Percentiles rank a stretch among this genome's conserved stretches.
Conservation (phyloP, 1,140 invertebrate genomes). For the Oryctes rhinoceros region DNA sequence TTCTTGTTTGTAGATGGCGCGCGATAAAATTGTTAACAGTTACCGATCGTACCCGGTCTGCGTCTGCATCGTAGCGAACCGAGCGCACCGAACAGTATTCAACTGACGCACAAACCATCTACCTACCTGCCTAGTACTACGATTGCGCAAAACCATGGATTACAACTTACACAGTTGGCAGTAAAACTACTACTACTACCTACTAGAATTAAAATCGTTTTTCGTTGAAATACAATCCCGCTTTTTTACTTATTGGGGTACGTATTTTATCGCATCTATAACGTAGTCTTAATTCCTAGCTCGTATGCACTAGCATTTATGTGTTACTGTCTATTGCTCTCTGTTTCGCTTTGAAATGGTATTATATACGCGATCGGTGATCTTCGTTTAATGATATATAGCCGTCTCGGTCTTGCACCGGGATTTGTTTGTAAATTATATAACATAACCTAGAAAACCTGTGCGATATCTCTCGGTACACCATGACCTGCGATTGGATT, state of each 20-base stretch:
- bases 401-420: background rate
- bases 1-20: conserved; percentile 35
- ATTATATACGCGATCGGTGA: background rate
- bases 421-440: conserved; percentile 35
- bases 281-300: background rate
- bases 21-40: conserved; percentile 10
- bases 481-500: too few relatives aligned
- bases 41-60: conserved; percentile 22
- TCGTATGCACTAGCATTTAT: background rate
- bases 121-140: conserved; percentile 28
- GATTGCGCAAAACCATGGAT: conserved; percentile 33
- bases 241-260: conserved; percentile 15
- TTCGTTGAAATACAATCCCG: background rate
- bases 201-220: conserved; percentile 27
- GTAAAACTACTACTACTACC: conserved; percentile 36
- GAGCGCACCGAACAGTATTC: conserved; percentile 20
- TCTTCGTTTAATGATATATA: background rate
- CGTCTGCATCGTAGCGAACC: background rate
- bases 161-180: conserved; percentile 31
- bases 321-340: conserved; percentile 10
- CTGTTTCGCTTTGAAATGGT: conserved; percentile 4
- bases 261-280: background rate
- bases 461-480: too few relatives aligned
- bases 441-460: conserved; percentile 2
- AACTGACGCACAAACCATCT: conserved; percentile 17